A percentile compares a stretch with the other conserved stretches of the same genome.
Conservation (phyloP, 2,888 invertebrate species). For the Acrobeloides nanus region DNA sequence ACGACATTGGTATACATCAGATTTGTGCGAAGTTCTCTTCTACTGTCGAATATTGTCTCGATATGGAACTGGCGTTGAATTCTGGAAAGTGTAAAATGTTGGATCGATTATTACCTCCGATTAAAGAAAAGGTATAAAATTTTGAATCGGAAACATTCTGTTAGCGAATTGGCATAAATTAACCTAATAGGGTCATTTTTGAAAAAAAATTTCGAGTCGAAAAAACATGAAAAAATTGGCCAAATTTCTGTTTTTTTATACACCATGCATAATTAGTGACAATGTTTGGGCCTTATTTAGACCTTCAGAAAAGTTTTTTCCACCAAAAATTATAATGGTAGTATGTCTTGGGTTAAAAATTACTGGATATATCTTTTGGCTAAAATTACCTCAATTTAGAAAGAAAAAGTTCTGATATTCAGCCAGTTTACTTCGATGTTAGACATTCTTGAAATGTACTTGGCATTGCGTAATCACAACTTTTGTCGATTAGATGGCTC, state of each 20-base stretch:
- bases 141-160: no score
- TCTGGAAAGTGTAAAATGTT: slow-evolving; percentile 80
- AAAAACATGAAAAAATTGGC: no score
- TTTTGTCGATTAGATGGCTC: slow-evolving; percentile 80
- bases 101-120: slow-evolving; percentile 68
- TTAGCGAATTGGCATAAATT: no score
- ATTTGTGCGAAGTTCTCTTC: slow-evolving; percentile 30
- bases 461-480: slow-evolving; percentile 67
- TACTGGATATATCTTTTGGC: no score
- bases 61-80: slow-evolving; percentile 64
- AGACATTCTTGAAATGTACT: slow-evolving; percentile 81
- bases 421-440: slow-evolving; percentile 93
- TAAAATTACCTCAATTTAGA: slow-evolving; percentile 34
- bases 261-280: no score
- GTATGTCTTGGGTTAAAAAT: no score
- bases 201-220: no score
- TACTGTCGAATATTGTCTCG: slow-evolving; percentile 52
- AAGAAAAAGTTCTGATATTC: slow-evolving; percentile 74
- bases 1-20: slow-evolving; percentile 67
- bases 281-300: no score
- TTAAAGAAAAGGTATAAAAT: slow-evolving; percentile 63
- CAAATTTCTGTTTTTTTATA: no score
- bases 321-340: no score
- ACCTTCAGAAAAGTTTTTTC: no score
- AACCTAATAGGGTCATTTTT: no score